Conservation (phyloP, 2,797 vertebrate genomes). For the Malacoctenus gilli region DNA sequence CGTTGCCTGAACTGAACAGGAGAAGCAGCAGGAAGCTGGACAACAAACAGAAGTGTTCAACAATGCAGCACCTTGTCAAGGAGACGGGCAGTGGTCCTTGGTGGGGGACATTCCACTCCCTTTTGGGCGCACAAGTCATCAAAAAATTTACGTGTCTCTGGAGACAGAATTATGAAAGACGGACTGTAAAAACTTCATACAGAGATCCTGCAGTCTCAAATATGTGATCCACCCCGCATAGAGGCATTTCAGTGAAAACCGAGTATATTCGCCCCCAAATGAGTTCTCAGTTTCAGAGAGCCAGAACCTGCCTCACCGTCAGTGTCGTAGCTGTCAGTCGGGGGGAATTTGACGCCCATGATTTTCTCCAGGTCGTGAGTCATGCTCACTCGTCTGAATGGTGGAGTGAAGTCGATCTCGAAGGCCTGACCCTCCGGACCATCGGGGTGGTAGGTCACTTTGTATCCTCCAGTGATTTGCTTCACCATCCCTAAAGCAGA, state of each 20-base stretch:
- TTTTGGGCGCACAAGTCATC: conserved; percentile 89
- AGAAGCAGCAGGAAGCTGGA: background rate
- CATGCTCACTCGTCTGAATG: conserved; percentile 92
- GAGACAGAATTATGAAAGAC: background rate
- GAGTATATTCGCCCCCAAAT: too few relatives aligned
- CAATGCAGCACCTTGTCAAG: conserved; percentile 89
- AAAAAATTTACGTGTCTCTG: conserved; percentile 93
- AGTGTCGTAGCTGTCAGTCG: conserved; percentile 80
- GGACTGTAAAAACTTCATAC: background rate
- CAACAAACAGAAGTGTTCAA: background rate
- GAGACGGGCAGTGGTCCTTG: conserved; percentile 94
- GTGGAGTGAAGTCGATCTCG: conserved; percentile 97
- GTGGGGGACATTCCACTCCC: conserved; percentile 90
- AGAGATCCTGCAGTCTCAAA: background rate
- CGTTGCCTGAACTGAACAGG: background rate
- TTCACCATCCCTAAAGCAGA: conserved; percentile 96
- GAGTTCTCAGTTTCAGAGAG: too few relatives aligned
- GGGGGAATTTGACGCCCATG: conserved; percentile 89
- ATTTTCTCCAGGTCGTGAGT: conserved; percentile 90
- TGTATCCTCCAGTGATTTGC: conserved; percentile 90
- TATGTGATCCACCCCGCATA: too few relatives aligned
- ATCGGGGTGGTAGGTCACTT: conserved; percentile 92
- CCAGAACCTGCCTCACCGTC: conserved; percentile 72
- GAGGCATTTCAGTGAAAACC: too few relatives aligned
- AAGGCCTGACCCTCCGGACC: conserved; percentile 88